Percentiles rank a stretch among this genome's conserved stretches.
phyloP scores from a whole-genome alignment of 2,113 vertebrate genomes.

The Peromyscus leucopus region DNA sequence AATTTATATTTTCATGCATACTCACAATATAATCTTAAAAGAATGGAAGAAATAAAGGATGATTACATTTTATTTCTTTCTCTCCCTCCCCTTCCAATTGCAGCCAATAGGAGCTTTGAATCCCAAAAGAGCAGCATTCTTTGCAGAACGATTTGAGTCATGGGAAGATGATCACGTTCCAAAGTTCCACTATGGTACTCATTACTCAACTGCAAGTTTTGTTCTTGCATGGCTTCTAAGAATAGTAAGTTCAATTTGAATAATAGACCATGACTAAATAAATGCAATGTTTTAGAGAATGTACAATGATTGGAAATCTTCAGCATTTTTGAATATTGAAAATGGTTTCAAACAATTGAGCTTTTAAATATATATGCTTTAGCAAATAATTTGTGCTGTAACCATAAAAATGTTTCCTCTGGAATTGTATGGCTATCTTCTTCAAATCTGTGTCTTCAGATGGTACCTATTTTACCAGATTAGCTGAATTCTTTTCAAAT shows the following conservation, averaged over 20 bases:
- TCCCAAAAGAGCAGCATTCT: constrained; percentile 98
- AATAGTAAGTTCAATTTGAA: constrained; percentile 91
- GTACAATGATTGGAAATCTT: constrained; percentile 45
- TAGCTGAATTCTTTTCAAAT: constrained; percentile 69
- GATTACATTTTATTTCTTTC: constrained; percentile 52
- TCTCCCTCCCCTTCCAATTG: constrained; percentile 39
- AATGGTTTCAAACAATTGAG: not conserved
- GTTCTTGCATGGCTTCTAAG: constrained; percentile 96
- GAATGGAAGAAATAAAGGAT: constrained; percentile 27
- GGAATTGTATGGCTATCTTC: constrained; percentile 15
- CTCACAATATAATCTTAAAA: constrained; percentile 14
- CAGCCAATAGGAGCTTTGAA: constrained; percentile 98
- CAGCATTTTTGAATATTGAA: not conserved
- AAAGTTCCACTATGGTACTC: constrained; percentile 99
- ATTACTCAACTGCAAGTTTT: constrained; percentile 98
- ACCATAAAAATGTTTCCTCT: constrained; percentile 52
- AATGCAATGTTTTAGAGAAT: not conserved
- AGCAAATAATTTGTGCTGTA: not conserved
- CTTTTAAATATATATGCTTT: constrained; percentile 12
- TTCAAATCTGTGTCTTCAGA: constrained; percentile 51
- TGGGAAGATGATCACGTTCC: constrained; percentile 99
- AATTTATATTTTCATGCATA: not conserved
- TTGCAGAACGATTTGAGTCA: constrained; percentile 95
- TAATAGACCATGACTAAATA: constrained; percentile 21
- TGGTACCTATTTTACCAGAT: not conserved